Evolutionary conservation across 1,140 invertebrate genomes (phyloP), one percentile per base, ranked within the genome.

Genomic region (Anadara kagoshimensis): DNA sequence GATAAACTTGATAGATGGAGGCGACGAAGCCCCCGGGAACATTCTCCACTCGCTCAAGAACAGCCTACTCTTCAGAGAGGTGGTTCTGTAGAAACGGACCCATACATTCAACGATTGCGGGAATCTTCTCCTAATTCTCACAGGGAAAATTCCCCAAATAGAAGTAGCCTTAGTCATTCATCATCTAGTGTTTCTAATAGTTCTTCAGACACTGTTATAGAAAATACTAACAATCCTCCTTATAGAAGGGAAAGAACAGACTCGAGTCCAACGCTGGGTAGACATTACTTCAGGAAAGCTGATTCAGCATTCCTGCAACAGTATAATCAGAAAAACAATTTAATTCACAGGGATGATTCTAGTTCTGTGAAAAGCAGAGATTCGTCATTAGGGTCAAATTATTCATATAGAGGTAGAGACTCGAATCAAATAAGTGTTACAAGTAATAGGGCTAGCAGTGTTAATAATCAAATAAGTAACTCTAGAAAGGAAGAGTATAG

Each of bases 101-200:
- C 29, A 36, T 36, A 36, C 7, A 36, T 36, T 36, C 29, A 36
- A 3, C 22, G 43, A 22, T 65, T 54, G 16, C 26, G 43, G 12
- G 68, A 62, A n/a, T 24, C 36, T 18, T 51, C 56, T 41, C 43
- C 49, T 0, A 58, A 53, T 47, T 54, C 73, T 0, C 69, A 54
- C 41, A 63, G 61, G 43, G 61, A 54, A 22, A 22, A 49, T 36
- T 65, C 67, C 18, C 62, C 73, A 41, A 58, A 58, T n/a, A 45
- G 26, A 8, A 65, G 36, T 43, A 69, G 68, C 29, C 53, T 75
- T 43, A 70, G 62, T 61, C 71, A 73, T 53, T 75, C 66, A 18
- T 68, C 69, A 7, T 65, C 73, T 61, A 68, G 72, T 76, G 70
- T 72, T n/a, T 69, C 69, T 24, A 74, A 78, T 41, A 73, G 69